Conservation (phyloP, 2,888 invertebrate species). For the Nemoura dubitans region DNA sequence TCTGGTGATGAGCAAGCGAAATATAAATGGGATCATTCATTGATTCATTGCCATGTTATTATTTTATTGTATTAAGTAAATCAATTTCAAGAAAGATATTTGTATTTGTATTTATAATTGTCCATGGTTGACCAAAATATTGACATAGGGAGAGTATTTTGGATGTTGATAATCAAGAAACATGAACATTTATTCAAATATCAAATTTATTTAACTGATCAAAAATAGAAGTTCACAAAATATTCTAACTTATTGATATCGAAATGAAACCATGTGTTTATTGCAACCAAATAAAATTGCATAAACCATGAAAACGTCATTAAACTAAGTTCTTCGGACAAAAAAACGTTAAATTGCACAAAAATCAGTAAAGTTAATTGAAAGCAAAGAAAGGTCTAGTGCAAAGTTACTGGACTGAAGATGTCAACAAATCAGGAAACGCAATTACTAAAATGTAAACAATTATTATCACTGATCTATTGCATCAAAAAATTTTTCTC, state of each 20-base stretch:
- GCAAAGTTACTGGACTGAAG: background rate
- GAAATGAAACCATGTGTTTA: background rate
- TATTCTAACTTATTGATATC: background rate
- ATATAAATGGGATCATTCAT: too few relatives aligned
- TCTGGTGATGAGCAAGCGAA: background rate
- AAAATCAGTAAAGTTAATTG: too few relatives aligned
- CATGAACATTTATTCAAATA: background rate
- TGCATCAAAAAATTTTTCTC: background rate
- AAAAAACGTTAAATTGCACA: too few relatives aligned
- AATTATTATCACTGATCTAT: background rate
- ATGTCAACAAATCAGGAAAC: background rate
- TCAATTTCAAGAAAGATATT: too few relatives aligned
- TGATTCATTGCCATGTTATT: too few relatives aligned
- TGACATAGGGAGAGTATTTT: too few relatives aligned
- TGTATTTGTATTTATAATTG: too few relatives aligned
- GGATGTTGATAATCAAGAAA: too few relatives aligned
- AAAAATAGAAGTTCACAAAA: background rate
- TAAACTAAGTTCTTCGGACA: background rate
- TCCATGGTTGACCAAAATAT: too few relatives aligned
- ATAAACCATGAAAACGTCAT: background rate
- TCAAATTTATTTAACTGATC: background rate
- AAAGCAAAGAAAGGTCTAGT: too few relatives aligned
- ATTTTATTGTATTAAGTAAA: too few relatives aligned
- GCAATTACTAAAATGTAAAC: background rate
- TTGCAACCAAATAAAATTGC: background rate